Percentiles rank a stretch among this genome's conserved stretches.
phyloP scores from a whole-genome alignment of 2,888 invertebrate species.

The Hemicrepidius hirtus region DNA sequence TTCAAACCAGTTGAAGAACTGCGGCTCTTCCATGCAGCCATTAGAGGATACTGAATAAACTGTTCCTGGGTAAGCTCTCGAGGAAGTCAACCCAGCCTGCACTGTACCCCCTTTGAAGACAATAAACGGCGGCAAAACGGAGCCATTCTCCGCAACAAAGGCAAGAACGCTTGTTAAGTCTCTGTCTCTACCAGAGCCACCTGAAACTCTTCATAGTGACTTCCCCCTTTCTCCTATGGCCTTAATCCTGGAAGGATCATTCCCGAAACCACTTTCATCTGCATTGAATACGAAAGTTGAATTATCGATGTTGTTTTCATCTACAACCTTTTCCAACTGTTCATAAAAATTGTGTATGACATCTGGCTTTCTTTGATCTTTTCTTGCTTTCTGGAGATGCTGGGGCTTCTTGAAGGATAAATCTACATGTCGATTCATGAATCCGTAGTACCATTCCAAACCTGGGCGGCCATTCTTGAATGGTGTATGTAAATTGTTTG shows the following conservation, averaged over 20 bases:
- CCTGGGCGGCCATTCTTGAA: too few species aligned
- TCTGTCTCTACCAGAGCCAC: conserved; percentile 56
- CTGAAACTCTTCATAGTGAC: conserved; percentile 52
- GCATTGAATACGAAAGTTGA: neutral
- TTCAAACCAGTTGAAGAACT: conserved; percentile 45
- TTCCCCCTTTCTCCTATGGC: conserved; percentile 55
- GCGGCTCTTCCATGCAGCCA: conserved; percentile 55
- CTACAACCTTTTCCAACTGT: neutral
- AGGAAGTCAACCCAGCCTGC: conserved; percentile 44
- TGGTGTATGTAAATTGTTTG: too few species aligned
- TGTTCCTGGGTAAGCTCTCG: conserved; percentile 50
- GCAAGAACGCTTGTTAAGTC: conserved; percentile 56
- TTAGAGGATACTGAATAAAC: too few species aligned
- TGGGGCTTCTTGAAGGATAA: too few species aligned
- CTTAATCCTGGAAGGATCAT: conserved; percentile 47
- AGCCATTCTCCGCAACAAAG: conserved; percentile 54
- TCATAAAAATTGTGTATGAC: too few species aligned
- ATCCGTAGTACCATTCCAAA: too few species aligned
- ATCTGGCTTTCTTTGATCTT: too few species aligned
- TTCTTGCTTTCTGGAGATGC: too few species aligned
- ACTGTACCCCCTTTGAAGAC: conserved; percentile 57
- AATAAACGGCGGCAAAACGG: conserved; percentile 54
- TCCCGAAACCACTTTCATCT: conserved; percentile 1
- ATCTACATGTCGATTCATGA: too few species aligned
- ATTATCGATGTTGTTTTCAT: neutral